Base-by-base conservation (phyloP, 2,113 vertebrate species). In the Brachyhypopomus gauderio region DNA sequence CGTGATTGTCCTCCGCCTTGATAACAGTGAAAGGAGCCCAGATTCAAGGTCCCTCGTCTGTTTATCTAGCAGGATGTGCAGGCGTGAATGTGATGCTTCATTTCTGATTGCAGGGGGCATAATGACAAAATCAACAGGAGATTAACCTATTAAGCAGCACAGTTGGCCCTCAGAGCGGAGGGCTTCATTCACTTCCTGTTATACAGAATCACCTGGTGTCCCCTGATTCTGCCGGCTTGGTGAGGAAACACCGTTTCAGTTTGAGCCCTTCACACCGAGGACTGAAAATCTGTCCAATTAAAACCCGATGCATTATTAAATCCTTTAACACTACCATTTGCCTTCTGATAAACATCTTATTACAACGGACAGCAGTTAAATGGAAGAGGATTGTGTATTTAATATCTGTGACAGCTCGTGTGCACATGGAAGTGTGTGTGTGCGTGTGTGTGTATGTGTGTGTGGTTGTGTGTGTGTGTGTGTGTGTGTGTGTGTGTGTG, bases 281-380 rank as follows among this genome's bases (percentile, higher is more conserved):
- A 88, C 91, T 89, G 89, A 88, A 92, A 91, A 91, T 89, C 85
- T 81, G 84, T 88, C 89, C 93, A 91, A 93, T 93, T 94, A 92
- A 92, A 93, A 90, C 83, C 86, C 91, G 91, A 92, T 89, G 87
- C 88, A 91, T 92, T 88, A 90, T 91, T 87, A 83, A 90, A 87
- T 91, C 88, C 79, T 60, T 66, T 64, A 81, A 67, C 30, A 36
- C 55, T 79, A 83, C 87, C 84, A 90, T 89, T 87, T 84, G 77
- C 66, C 84, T 84, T 89, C 84, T 88, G 91, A 93, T 90, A 90
- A 89, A 84, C 79, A 83, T 90, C 86, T 88, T 89, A 89, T 92
- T 93, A 90, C 89, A 90, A 85, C 80, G 75, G 79, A 78, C 64
- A 36, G 25, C 77, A 63, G 45, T 87, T 85, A 86, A 86, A 84